Percentiles rank a stretch among this genome's conserved stretches.
phyloP scores from a whole-genome alignment of 1,140 invertebrate genomes.

The Lineus longissimus region DNA sequence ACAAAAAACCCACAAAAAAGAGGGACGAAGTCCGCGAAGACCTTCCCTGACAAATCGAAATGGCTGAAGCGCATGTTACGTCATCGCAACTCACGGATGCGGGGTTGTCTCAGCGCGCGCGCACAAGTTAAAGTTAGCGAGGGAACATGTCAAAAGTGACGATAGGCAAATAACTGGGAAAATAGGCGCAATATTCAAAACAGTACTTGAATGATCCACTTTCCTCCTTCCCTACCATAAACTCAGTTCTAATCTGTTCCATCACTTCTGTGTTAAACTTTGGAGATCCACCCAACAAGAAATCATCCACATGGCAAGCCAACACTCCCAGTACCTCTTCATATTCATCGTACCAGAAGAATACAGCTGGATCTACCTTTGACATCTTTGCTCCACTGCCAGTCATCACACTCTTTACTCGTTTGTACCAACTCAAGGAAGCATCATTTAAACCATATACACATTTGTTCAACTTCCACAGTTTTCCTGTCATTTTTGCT shows the following conservation, averaged over 20 bases:
- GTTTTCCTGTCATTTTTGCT: background rate
- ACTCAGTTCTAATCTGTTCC: slow-evolving; percentile 10
- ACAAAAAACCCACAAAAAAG: too few species aligned
- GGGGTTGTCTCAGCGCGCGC: too few species aligned
- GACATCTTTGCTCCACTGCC: slow-evolving; percentile 8
- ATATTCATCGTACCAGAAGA: slow-evolving; percentile 14
- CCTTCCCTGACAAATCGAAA: too few species aligned
- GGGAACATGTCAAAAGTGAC: too few species aligned
- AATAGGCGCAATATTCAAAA: too few species aligned
- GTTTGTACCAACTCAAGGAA: slow-evolving; percentile 18
- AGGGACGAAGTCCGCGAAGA: too few species aligned
- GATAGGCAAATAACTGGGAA: too few species aligned
- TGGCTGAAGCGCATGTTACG: too few species aligned
- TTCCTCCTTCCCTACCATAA: slow-evolving; percentile 16
- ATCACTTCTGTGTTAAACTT: slow-evolving; percentile 17
- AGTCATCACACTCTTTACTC: slow-evolving; percentile 10
- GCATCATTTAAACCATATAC: slow-evolving; percentile 19
- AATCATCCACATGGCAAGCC: slow-evolving; percentile 24
- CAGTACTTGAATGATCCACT: slow-evolving; percentile 11
- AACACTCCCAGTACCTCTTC: slow-evolving; percentile 12
- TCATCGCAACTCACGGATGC: too few species aligned
- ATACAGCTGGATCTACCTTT: slow-evolving; percentile 16
- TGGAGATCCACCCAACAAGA: slow-evolving; percentile 18
- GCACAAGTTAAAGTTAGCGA: too few species aligned
- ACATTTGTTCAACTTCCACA: slow-evolving; percentile 10